Base-by-base conservation (phyloP, 1,140 invertebrate genomes). In the Tetragnatha versicolor region DNA sequence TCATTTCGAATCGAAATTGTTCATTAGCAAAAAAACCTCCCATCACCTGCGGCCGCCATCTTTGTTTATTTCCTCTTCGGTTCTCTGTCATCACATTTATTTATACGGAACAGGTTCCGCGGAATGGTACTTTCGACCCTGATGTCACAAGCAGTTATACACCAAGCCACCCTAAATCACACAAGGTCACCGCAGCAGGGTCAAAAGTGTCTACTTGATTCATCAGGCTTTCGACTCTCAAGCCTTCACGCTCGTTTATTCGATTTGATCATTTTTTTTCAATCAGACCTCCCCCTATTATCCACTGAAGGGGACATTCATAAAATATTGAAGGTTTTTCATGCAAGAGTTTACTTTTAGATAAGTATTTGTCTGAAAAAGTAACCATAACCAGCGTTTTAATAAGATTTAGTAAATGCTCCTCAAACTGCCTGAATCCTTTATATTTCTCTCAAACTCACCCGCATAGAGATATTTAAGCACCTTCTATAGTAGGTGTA, bases 111-210 rank as follows among this genome's bases (percentile, higher is more conserved):
- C 63, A 66, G 42, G 63, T 66, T 66, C 47, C 39, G 17, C 12
- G 27, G 27, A 31, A 31, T 7, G 53, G 29, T 66, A 66, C 31
- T 45, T 66, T 17, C 42, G 12, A 31, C 25, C 39, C 39, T 14
- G 31, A 27, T 66, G 63, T 66, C 63, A 66, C 3, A 22, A 31
- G 53, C n/a, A 37, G 37, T 29, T 27, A 39, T 66, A 47, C 31
- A 66, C 45, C 14, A n/a, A n/a, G n/a, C 35, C 7, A 31, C n/a
- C n/a, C n/a, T 22, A 37, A n/a, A 10, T 29, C 27, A n/a, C 17
- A 14, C 63, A 66, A 66, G 63, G 63, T 66, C 37, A 27, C 27
- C 12, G 14, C n/a, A 6, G 47, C 22, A 45, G 37, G 53, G 53
- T 58, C 33, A 58, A n/a, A 58, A 14, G 29, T 17, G 29, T 3